phyloP scores from a whole-genome alignment of 92 coral and sea anemone species.

The Desmophyllum pertusum region DNA sequence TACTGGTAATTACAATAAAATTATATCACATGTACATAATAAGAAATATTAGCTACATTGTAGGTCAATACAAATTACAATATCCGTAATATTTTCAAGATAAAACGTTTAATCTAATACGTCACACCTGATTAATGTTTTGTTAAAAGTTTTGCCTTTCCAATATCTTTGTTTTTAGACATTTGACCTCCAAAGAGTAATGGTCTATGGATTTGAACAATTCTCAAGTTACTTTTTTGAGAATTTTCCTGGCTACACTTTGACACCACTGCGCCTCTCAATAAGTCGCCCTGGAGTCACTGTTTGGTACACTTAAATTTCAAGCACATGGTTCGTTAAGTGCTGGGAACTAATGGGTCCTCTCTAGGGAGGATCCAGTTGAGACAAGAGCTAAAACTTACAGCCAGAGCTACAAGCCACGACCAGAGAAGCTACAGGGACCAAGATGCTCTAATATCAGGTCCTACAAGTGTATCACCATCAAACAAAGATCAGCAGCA shows the following conservation, averaged over 20 bases:
- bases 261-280: neutral
- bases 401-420: neutral
- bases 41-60: too few species aligned
- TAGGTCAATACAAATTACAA: too few species aligned
- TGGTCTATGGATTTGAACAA: neutral
- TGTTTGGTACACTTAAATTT: neutral
- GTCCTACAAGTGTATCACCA: neutral
- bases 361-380: neutral
- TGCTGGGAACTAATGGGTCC: neutral
- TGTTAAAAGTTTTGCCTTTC: neutral
- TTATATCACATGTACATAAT: too few species aligned
- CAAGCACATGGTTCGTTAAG: neutral
- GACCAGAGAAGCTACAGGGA: neutral
- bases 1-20: too few species aligned
- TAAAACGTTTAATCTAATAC: too few species aligned
- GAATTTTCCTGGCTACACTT: neutral
- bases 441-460: neutral
- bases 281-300: neutral
- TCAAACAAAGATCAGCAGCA: neutral
- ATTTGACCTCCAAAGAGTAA: neutral
- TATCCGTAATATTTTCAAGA: too few species aligned
- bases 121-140: too few species aligned
- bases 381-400: neutral
- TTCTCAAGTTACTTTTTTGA: neutral
- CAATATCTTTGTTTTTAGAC: neutral